Evolutionary conservation across 1,140 invertebrate genomes (phyloP).

Genomic region (Drosophila asahinai): DNA sequence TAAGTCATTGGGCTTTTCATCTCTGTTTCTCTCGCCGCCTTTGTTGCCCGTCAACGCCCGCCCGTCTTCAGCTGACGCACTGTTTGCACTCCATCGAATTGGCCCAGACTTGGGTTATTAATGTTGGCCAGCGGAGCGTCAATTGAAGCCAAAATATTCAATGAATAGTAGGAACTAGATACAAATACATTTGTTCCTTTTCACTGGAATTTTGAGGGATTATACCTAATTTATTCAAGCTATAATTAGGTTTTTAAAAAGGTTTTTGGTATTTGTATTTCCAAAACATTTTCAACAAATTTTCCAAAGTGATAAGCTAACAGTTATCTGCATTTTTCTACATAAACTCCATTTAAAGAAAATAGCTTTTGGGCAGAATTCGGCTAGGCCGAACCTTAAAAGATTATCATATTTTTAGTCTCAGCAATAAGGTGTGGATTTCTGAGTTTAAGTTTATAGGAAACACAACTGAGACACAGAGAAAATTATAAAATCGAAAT

Average conservation of each 20-base stretch:
- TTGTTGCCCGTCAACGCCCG: conserved; percentile 49
- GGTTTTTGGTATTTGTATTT: not conserved
- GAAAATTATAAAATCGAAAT: not conserved
- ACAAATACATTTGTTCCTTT: not conserved
- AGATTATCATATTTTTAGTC: not conserved
- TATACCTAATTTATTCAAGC: not conserved
- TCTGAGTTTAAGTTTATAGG: not conserved
- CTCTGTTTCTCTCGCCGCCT: conserved; percentile 18
- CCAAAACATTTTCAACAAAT: not conserved
- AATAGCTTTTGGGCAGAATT: not conserved
- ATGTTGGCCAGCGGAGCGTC: not conserved
- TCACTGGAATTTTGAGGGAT: too few relatives aligned
- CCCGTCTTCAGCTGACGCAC: conserved; percentile 7
- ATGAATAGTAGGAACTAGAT: conserved; percentile 3
- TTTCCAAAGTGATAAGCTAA: not conserved
- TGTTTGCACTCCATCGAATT: conserved; percentile 42
- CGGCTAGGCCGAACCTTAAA: not conserved
- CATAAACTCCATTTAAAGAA: not conserved
- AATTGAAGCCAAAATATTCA: conserved; percentile 13
- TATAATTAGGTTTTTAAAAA: not conserved
- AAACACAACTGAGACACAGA: not conserved
- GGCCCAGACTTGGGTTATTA: conserved; percentile 39
- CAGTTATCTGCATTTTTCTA: not conserved
- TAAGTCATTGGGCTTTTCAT: conserved; percentile 77
- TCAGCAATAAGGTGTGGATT: not conserved